Percentiles rank a stretch among this genome's conserved stretches.
phyloP scores from a whole-genome alignment of 2,113 vertebrate genomes.

The Onychorhynchus coronatus region DNA sequence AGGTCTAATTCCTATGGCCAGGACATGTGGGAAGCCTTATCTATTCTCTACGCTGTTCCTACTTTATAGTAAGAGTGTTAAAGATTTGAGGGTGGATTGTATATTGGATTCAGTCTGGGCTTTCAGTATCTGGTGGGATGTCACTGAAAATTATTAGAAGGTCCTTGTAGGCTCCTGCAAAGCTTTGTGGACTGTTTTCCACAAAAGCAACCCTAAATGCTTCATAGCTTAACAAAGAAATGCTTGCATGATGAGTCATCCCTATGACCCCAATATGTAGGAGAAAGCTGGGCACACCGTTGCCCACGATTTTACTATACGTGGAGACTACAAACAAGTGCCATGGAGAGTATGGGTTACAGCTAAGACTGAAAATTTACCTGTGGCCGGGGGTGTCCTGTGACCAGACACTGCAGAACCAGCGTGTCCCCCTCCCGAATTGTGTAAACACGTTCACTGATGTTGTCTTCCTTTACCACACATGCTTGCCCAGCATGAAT shows the following conservation, averaged over 20 bases:
- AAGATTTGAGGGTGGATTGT: not conserved
- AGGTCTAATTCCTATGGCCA: not conserved
- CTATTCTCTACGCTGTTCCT: not conserved
- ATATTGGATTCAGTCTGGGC: not conserved
- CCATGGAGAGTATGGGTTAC: not conserved
- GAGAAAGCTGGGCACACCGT: not conserved
- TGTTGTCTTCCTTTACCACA: slow-evolving; percentile 96
- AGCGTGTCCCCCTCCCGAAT: slow-evolving; percentile 94
- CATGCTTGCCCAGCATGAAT: slow-evolving; percentile 94
- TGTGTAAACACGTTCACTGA: slow-evolving; percentile 96
- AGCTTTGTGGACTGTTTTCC: not conserved
- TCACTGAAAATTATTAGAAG: not conserved
- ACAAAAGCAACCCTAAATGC: not conserved
- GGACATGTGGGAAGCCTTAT: not conserved
- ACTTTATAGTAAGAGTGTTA: not conserved
- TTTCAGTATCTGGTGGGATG: not conserved
- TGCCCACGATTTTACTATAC: not conserved
- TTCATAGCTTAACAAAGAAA: not conserved
- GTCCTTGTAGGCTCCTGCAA: not conserved
- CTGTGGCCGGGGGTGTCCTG: slow-evolving; percentile 94
- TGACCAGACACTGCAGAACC: slow-evolving; percentile 92
- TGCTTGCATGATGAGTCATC: not conserved
- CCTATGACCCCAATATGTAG: not conserved
- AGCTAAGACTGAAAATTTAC: slow-evolving; percentile 60
- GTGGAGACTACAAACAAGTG: not conserved